Evolutionary conservation across 2,888 invertebrate genomes (phyloP), one percentile per base, ranked within the genome.

Genomic region (Meghimatium bilineatum): DNA sequence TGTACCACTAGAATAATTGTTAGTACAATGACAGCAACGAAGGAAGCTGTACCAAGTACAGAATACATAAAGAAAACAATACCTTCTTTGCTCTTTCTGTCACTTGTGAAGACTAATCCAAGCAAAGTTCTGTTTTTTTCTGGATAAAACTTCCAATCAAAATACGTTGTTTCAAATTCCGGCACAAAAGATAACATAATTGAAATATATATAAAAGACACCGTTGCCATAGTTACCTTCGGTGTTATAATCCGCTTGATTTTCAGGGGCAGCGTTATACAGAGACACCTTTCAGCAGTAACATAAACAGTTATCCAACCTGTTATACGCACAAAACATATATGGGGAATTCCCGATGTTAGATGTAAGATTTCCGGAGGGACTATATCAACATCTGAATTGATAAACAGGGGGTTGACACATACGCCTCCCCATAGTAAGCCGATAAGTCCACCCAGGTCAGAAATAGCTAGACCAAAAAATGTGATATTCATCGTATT

Each of bases 261-360:
- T 44, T 44, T 72, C 44, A 72, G n/a, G 10, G 72, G 72, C 1
- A 72, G 44, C 6, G 44, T 44, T 14, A 72, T 72, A 44, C 78
- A 78, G n/a, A 78, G 78, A 66, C 78, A 78, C 20, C 78, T 34
- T n/a, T 78, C 78, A 8, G 63, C 56, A n/a, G 78, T 78, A 17
- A 78, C 78, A 38, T n/a, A 78, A 0, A 63, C 78, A 17, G 78
- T 78, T 44, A 72, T 72, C 72, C 72, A 72, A 1, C 72, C 72
- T 5, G 72, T 72, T 38, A 72, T 44, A 1, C 72, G 72, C 14
- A 72, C 72, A n/a, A 72, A 72, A 38, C 72, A 72, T 3, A 44
- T n/a, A n/a, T 72, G 78, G 26, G 78, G 78, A 8, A 60, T 36
- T 38, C 78, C 66, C 44, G 36, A 34, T 10, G 78, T 78, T 1